Evolutionary conservation across 2,113 vertebrate species (phyloP).

Genomic region (Anarrhichthys ocellatus): DNA sequence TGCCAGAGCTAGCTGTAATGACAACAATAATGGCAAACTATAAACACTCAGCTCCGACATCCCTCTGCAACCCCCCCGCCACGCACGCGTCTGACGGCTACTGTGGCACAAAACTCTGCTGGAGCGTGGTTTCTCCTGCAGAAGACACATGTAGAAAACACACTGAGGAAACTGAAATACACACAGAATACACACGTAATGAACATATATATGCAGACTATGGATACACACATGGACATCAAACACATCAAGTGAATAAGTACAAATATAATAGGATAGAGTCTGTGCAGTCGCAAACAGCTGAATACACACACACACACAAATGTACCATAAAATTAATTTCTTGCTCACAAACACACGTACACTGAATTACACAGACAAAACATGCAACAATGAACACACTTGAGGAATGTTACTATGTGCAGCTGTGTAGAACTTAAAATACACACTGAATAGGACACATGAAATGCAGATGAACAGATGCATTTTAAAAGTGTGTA

Average conservation of each 20-base stretch:
- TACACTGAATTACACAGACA: neutral
- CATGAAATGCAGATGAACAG: neutral
- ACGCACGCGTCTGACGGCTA: slow-evolving; percentile 20
- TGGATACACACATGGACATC: slow-evolving; percentile 3
- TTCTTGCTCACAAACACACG: neutral
- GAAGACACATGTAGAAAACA: slow-evolving; percentile 6
- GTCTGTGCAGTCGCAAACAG: neutral
- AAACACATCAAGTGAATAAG: slow-evolving; percentile 9
- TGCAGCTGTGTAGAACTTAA: neutral
- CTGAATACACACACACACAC: slow-evolving; percentile 5
- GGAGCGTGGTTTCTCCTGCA: slow-evolving; percentile 17
- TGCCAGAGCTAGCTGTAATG: slow-evolving; percentile 57
- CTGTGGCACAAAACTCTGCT: slow-evolving; percentile 12
- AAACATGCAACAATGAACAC: slow-evolving; percentile 1
- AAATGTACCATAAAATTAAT: too few species aligned
- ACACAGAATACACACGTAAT: slow-evolving; percentile 5
- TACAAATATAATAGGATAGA: slow-evolving; percentile 17
- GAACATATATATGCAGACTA: slow-evolving; percentile 6
- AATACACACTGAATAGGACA: neutral
- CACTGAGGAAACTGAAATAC: neutral
- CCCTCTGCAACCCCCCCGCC: slow-evolving; percentile 4
- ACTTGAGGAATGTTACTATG: slow-evolving; percentile 14
- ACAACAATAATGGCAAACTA: slow-evolving; percentile 74
- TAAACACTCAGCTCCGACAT: slow-evolving; percentile 61
- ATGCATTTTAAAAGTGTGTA: slow-evolving; percentile 22